These are phyloP conservation scores for Enteromius mattozi DNA, from an alignment of 2,797 vertebrate species.

Conservation along the genomic window DNA sequence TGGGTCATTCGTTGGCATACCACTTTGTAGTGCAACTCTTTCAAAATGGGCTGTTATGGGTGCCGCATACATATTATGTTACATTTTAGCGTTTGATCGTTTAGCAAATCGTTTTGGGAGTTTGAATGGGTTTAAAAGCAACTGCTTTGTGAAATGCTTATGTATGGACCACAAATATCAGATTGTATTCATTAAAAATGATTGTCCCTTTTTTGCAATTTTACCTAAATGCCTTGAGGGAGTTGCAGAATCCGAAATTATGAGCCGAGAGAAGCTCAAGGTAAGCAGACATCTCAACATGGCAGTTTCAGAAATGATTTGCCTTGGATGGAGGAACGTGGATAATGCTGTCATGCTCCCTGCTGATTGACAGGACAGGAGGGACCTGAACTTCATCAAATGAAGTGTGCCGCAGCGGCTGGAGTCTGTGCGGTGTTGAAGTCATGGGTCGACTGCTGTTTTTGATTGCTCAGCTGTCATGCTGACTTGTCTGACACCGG, in stretches of 20 bases:
- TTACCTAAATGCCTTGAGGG: background rate
- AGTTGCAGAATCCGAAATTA: background rate
- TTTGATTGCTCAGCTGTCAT: conserved; percentile 62
- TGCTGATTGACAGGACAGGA: conserved; percentile 45
- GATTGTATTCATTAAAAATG: background rate
- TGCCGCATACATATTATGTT: conserved; percentile 3
- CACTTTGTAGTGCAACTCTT: conserved; percentile 44
- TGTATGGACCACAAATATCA: background rate
- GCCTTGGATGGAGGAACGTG: conserved; percentile 14
- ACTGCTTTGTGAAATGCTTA: background rate
- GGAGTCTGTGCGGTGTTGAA: conserved; percentile 32
- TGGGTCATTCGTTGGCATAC: conserved; percentile 35
- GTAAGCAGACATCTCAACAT: conserved; percentile 3
- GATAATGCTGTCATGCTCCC: conserved; percentile 40
- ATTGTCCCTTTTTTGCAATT: background rate
- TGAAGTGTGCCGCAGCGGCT: conserved; percentile 38
- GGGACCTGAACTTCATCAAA: conserved; percentile 50
- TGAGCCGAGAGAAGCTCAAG: background rate
- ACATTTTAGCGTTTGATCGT: conserved; percentile 6
- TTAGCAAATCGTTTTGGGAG: background rate
- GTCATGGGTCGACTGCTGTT: conserved; percentile 51
- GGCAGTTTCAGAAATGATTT: conserved; percentile 19
- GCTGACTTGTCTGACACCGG: conserved; percentile 53
- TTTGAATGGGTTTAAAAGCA: background rate
- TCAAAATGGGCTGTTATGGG: conserved; percentile 38